These are phyloP conservation scores for Octodon degus DNA, from an alignment of 2,113 vertebrate species.

Conservation along the genomic window DNA sequence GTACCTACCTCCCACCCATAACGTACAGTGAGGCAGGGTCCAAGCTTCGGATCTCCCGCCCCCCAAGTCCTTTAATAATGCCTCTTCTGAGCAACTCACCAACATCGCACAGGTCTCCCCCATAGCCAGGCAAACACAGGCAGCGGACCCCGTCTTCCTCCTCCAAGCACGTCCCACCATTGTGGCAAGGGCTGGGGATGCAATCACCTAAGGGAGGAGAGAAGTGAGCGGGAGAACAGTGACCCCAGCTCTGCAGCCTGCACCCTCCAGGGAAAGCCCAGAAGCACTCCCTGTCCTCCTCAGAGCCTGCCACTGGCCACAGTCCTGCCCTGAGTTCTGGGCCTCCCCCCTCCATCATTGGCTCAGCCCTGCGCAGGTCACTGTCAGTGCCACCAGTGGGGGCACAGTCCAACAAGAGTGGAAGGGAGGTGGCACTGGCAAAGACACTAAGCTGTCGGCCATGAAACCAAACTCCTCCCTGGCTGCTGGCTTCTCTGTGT, in stretches of 20 bases:
- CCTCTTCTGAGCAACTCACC: conserved; percentile 84
- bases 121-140: conserved; percentile 93
- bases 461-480: background rate
- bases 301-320: background rate
- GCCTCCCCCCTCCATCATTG: background rate
- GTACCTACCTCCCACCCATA: background rate
- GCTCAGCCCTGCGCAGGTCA: background rate
- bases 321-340: background rate
- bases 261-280: background rate
- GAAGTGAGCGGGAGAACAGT: background rate
- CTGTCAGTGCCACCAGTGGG: background rate
- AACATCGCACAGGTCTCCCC: conserved; percentile 91
- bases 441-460: background rate
- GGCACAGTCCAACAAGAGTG: background rate
- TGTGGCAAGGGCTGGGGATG: conserved; percentile 91
- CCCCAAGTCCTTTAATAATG: background rate
- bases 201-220: conserved; percentile 90
- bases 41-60: background rate
- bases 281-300: background rate
- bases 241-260: background rate
- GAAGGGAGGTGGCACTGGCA: background rate
- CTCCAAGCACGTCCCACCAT: conserved; percentile 95
- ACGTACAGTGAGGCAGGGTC: background rate
- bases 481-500: background rate
- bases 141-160: conserved; percentile 84